These are phyloP conservation scores for Drosophila pallidifrons DNA, from an alignment of 1,140 invertebrate species.

Conservation along the genomic window DNA sequence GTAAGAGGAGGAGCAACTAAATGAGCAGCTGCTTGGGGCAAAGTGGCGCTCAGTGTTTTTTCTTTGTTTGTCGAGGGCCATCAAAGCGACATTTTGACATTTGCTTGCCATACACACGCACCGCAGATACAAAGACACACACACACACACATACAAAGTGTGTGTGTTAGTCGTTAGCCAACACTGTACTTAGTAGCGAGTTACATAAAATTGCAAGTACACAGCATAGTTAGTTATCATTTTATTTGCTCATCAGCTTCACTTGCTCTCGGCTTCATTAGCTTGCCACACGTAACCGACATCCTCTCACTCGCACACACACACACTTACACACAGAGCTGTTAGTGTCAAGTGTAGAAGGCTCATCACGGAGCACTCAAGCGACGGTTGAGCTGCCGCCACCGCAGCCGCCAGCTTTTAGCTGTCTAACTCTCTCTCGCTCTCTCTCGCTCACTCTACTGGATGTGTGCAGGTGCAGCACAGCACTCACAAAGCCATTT, in stretches of 20 bases:
- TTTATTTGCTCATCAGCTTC: conserved; percentile 51
- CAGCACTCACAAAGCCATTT: conserved; percentile 26
- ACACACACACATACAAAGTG: conserved; percentile 17
- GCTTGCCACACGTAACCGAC: conserved; percentile 21
- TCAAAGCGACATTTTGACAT: conserved; percentile 55
- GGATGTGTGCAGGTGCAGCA: conserved; percentile 16
- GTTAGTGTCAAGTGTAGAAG: conserved; percentile 17
- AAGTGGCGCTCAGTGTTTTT: conserved; percentile 37
- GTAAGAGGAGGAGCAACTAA: background rate
- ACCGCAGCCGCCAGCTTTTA: conserved; percentile 35
- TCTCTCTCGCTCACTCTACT: background rate
- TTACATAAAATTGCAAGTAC: conserved; percentile 19
- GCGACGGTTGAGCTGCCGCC: conserved; percentile 37
- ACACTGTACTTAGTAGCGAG: conserved; percentile 37
- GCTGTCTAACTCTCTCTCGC: background rate
- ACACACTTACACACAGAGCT: conserved; percentile 23
- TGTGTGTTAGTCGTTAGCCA: conserved; percentile 41
- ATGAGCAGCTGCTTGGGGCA: conserved; percentile 39
- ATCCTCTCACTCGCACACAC: background rate
- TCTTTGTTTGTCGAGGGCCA: conserved; percentile 46
- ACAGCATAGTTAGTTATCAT: conserved; percentile 45
- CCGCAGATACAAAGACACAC: conserved; percentile 1
- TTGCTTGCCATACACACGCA: conserved; percentile 32
- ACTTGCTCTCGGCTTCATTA: conserved; percentile 37
- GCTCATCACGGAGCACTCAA: conserved; percentile 28